Evolutionary conservation across 2,797 vertebrate species (phyloP).

Genomic region (Acropternis orthonyx): DNA sequence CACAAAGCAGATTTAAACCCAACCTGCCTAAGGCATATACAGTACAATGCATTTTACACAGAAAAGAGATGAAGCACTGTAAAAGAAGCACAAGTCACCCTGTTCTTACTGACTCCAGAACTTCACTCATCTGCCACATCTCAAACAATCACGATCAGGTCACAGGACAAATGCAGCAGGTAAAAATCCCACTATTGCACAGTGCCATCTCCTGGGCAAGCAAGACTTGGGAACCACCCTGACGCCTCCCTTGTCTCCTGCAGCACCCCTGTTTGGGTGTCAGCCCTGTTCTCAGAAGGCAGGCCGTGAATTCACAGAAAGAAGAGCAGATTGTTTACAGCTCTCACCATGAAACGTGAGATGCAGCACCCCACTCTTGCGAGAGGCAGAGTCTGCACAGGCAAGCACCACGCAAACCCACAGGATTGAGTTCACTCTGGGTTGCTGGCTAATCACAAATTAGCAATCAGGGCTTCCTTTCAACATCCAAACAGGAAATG

Average conservation of each 20-base stretch:
- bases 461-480: constrained; percentile 39
- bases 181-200: constrained; percentile 50
- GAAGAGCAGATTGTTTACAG: neutral
- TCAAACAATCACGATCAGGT: fast-evolving
- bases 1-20: neutral
- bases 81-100: neutral
- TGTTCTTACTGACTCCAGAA: neutral
- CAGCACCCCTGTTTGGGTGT: neutral
- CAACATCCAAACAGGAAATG: constrained; percentile 64
- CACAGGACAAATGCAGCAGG: neutral
- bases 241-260: neutral
- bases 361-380: neutral
- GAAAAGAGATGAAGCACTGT: neutral
- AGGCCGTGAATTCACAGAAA: neutral
- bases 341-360: neutral
- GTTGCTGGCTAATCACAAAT: constrained; percentile 30
- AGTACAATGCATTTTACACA: neutral
- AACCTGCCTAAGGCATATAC: neutral
- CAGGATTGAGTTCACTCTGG: neutral
- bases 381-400: neutral
- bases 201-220: constrained; percentile 74
- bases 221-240: neutral
- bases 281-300: neutral
- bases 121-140: neutral
- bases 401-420: neutral